Base-by-base conservation (phyloP, 2,113 vertebrate species). In the Alectura lathami region DNA sequence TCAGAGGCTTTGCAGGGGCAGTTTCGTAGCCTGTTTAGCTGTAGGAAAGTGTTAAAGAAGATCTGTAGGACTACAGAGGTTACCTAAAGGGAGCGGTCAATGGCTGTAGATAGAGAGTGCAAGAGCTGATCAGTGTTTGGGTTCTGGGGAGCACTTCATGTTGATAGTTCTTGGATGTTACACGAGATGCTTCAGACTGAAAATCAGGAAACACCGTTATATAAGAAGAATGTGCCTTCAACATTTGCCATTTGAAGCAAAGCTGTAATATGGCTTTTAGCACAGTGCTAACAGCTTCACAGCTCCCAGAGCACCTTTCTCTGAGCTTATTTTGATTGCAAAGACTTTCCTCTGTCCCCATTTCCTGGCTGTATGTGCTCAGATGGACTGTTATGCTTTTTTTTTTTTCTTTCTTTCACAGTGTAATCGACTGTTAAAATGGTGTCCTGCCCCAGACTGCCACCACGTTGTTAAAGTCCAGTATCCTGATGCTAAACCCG, bases 401-500 rank as follows among this genome's bases (percentile, higher is more conserved):
- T 9, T 9, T 93, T 67, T 64, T 27, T 62, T 12, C 66, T 87
- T 72, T 95, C 11, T 85, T 15, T 67, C 40, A 8, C 82, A 99
- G 99, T 99, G 99, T 98, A 99, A 99, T 98, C 98, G 99, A 98
- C 99, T 99, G 98, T 99, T 99, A 98, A 99, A 99, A 97, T 99
- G 99, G 99, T 99, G 99, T 98, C 99, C 99, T 85, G 99, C 99
- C 85, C 99, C 99, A 72, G 99, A 99, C 96, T 99, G 99, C 97
- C 99, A 99, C 98, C 99, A 99, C n/a, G 99, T 99, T 80, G 99
- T 99, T 83, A 99, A 99, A 98, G 99, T 99, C 86, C 99, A 99
- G 8, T 99, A 99, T 97, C 99, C 99, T 91, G 99, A 99, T 95
- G 99, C 99, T 96, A 99, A 99, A 97, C 99, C 99, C 8, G 99